Evolutionary conservation across 2,113 vertebrate genomes (phyloP), one percentile per base, ranked within the genome.

Genomic region (Tympanuchus pallidicinctus): DNA sequence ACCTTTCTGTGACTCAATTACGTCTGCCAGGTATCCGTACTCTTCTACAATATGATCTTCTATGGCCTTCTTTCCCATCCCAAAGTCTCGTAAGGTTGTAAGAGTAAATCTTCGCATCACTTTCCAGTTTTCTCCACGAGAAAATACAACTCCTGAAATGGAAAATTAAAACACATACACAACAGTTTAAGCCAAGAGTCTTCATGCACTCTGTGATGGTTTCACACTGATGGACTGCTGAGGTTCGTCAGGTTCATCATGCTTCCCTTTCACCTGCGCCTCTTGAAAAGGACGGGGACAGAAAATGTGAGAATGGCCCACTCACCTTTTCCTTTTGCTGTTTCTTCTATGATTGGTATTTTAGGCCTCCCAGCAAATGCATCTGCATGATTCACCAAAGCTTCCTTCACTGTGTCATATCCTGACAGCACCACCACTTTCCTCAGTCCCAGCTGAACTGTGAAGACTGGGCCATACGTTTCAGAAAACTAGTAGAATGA

Each of bases 391-490:
- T 90, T 94, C 38, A 97, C 82, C 19, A 97, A 90, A 67, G 96
- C 97, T 61, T 97, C 97, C 60, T 97, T 97, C 36, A 97, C 89
- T 4, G 65, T 86, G n/a, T 98, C 75, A 6, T 97, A 97, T 40
- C 97, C 94, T 57, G 95, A 67, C 27, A 97, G 86, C 12, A 97
- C 94, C 65, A 97, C 95, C 18, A 89, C 67, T 65, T 96, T 95
- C 24, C 8, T 69, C 22, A 6, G n/a, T 28, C 86, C 78, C 77
- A 89, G 54, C 7, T 61, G 70, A 82, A 89, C 22, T 47, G 70
- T 82, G 86, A 89, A 89, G 13, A 95, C 47, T 22, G 87, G 11
- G 6, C 92, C 93, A 36, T 95, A 90, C 0, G 21, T 50, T 82
- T 93, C 73, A 38, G 93, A 73, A 12, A 94, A 64, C 91, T 96